Conservation (phyloP, 2,888 invertebrate genomes). For the Caenorhabditis japonica region DNA sequence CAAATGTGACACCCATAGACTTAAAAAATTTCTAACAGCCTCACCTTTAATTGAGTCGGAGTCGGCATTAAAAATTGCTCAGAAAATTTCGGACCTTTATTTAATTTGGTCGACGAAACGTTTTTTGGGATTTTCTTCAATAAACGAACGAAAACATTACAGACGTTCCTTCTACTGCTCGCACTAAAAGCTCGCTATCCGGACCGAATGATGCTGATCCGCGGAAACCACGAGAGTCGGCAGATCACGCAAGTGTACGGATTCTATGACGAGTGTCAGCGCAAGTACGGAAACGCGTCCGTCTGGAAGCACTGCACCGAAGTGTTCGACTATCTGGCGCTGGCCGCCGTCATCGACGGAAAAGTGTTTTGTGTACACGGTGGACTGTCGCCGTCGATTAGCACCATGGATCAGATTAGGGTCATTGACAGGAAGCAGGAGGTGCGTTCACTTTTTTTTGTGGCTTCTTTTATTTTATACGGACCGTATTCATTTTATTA, state of each 20-base stretch:
- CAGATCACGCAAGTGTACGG: slow-evolving; percentile 98
- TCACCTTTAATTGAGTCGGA: too few species aligned
- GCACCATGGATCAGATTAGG: slow-evolving; percentile 97
- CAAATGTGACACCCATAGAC: too few species aligned
- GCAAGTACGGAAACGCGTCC: slow-evolving; percentile 97
- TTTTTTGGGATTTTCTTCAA: too few species aligned
- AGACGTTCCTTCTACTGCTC: slow-evolving; percentile 94
- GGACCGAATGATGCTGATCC: slow-evolving; percentile 95
- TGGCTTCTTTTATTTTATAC: too few species aligned
- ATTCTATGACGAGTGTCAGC: slow-evolving; percentile 97
- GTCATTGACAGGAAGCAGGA: slow-evolving; percentile 99
- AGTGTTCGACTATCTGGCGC: slow-evolving; percentile 81
- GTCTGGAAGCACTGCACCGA: slow-evolving; percentile 99
- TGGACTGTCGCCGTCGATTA: slow-evolving; percentile 96
- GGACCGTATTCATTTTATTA: too few species aligned
- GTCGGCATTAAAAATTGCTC: too few species aligned
- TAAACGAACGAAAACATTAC: slow-evolving; percentile 91
- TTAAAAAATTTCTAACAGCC: too few species aligned
- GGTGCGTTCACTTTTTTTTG: slow-evolving; percentile 74
- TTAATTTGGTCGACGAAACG: too few species aligned
- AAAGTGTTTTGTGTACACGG: slow-evolving; percentile 94
- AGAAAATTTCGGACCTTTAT: too few species aligned
- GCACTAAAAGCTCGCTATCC: slow-evolving; percentile 98
- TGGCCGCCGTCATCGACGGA: slow-evolving; percentile 75
- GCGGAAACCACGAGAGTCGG: slow-evolving; percentile 98